A percentile compares a stretch with the other conserved stretches of the same genome.
phyloP scores from a whole-genome alignment of 2,888 invertebrate species.

The Aquatica leii region DNA sequence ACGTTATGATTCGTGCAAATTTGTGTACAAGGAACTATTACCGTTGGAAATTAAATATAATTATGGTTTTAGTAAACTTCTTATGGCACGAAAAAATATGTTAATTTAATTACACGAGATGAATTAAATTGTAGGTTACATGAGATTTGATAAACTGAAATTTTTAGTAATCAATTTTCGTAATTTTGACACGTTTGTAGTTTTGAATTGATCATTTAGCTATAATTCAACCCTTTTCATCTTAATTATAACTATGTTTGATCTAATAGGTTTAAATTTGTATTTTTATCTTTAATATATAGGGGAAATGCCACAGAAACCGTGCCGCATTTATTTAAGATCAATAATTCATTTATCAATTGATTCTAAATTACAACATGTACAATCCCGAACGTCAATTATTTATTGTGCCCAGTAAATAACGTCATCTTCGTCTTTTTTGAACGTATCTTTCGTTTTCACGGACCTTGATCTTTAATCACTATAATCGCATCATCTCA shows the following conservation, averaged over 20 bases:
- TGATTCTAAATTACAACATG: conserved; percentile 35
- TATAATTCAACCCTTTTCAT: conserved; percentile 39
- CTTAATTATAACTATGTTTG: conserved; percentile 36
- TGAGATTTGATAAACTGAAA: conserved; percentile 33
- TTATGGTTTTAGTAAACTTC: conserved; percentile 31
- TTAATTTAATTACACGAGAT: conserved; percentile 38
- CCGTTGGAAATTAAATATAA: conserved; percentile 34
- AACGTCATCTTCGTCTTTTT: conserved; percentile 16
- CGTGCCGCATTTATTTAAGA: conserved; percentile 19
- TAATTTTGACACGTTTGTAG: conserved; percentile 43
- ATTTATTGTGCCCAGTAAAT: conserved; percentile 27
- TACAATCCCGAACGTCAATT: conserved; percentile 23
- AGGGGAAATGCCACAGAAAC: conserved; percentile 6
- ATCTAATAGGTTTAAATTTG: conserved; percentile 33
- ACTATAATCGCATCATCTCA: conserved; percentile 41
- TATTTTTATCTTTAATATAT: conserved; percentile 19
- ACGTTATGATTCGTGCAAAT: conserved; percentile 39
- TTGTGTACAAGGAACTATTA: conserved; percentile 32
- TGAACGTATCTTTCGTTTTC: conserved; percentile 22
- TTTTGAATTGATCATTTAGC: conserved; percentile 39
- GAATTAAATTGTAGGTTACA: conserved; percentile 36
- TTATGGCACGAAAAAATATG: conserved; percentile 30
- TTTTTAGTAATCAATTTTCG: conserved; percentile 41
- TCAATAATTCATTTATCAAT: conserved; percentile 34
- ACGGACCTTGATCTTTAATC: conserved; percentile 34